These are phyloP conservation scores for Bemisia tabaci DNA, from an alignment of 1,140 invertebrate species.

Conservation along the genomic window DNA sequence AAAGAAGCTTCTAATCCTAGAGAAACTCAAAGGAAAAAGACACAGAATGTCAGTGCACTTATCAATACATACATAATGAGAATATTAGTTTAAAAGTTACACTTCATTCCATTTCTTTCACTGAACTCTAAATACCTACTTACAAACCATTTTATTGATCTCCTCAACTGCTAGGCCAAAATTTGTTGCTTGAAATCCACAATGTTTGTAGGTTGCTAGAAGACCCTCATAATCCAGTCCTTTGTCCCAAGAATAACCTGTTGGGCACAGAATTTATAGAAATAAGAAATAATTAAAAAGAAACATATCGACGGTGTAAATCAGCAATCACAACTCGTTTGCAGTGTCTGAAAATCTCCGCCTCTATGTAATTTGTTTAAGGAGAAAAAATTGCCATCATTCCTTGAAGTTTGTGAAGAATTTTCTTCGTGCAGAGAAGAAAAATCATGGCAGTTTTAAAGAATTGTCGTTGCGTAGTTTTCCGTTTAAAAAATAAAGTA, in stretches of 20 bases:
- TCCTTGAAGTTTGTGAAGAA: no score
- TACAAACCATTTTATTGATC: constrained; percentile 77
- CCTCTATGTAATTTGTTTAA: no score
- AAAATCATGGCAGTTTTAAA: no score
- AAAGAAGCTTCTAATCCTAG: background rate
- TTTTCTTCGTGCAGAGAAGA: no score
- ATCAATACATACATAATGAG: background rate
- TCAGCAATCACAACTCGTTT: no score
- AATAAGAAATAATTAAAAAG: constrained; percentile 5
- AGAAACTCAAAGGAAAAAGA: background rate
- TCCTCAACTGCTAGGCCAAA: constrained; percentile 82
- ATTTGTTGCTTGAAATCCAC: constrained; percentile 94
- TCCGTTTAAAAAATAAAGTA: no score
- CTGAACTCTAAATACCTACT: constrained; percentile 1
- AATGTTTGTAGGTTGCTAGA: constrained; percentile 60
- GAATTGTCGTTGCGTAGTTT: no score
- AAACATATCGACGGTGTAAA: no score
- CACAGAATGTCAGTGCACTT: no score
- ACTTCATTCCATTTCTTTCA: background rate
- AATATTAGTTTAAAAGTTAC: background rate
- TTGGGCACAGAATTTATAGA: constrained; percentile 14
- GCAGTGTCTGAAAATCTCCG: no score
- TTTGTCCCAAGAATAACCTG: constrained; percentile 84
- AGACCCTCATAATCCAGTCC: constrained; percentile 79
- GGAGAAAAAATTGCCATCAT: no score